Evolutionary conservation across 1,140 invertebrate genomes (phyloP), one percentile per base, ranked within the genome.

Genomic region (Stegodyphus dumicola): DNA sequence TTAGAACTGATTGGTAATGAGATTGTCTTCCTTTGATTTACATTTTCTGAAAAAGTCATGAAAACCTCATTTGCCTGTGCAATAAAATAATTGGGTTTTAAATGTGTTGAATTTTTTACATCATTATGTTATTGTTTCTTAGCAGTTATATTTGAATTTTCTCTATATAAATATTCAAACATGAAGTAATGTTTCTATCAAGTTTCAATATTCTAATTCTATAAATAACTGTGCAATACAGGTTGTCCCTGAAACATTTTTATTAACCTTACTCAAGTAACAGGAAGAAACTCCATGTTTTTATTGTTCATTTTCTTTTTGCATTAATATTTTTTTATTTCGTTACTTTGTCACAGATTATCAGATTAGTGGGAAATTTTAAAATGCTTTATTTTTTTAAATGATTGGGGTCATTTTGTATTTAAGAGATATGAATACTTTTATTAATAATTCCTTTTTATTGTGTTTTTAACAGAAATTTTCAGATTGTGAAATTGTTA

Each of bases 11-110:
- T 85, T 65, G 56, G 69, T 65, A 53, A 49, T 10, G 17, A 73
- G 71, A 65, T 53, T 6, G 65, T 67, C 65, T 70, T 75, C 71
- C 33, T 81, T 81, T 66, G 75, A 9, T 65, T 49, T 85, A 67
- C 56, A 60, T 15, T 76, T 70, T 56, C 65, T 76, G 70, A 52
- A 75, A 65, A 77, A 71, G 78, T 53, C 65, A 73, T 77, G 15
- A 69, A 85, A 33, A 77, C 81, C 81, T 85, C 81, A 85, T 85
- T 70, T 70, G 15, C 74, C 54, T 85, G 81, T 85, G 81, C 81
- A 85, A 85, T 85, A 85, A 85, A 74, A 54, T 74, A 7, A 76
- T 77, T 77, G 73, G 65, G 74, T 69, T 85, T 60, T 81, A 81
- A 81, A 73, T 71, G 64, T 85, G 81, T 85, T 76, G 60, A 85